Evolutionary conservation across 92 coral and sea anemone genomes (phyloP).

Genomic region (Actinernus sp.): DNA sequence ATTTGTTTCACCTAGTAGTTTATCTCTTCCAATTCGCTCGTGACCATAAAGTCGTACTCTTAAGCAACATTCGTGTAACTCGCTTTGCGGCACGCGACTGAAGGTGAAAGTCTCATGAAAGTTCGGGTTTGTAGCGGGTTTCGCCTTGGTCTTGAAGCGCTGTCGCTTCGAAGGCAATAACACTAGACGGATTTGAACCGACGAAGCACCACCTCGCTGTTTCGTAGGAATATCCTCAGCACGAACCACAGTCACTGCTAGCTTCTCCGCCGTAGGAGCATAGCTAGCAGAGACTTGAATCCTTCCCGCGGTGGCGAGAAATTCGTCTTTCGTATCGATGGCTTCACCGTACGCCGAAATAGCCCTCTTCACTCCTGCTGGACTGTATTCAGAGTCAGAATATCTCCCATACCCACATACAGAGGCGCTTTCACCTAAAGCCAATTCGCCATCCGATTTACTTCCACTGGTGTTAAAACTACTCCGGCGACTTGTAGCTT

Average conservation of each 20-base stretch:
- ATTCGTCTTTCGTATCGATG: constrained; percentile 75
- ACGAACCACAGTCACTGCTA: constrained; percentile 90
- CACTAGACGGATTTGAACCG: constrained; percentile 90
- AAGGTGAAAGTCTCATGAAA: constrained; percentile 97
- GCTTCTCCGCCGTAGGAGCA: constrained; percentile 97
- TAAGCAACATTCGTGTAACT: constrained; percentile 79
- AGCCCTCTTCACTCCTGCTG: constrained; percentile 79
- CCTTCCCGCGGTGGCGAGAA: constrained; percentile 93
- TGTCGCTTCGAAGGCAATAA: constrained; percentile 90
- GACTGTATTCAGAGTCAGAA: constrained; percentile 95
- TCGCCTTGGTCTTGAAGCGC: constrained; percentile 94
- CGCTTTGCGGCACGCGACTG: constrained; percentile 93
- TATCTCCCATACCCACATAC: constrained; percentile 86
- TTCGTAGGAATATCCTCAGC: constrained; percentile 99
- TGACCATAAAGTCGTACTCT: constrained; percentile 97
- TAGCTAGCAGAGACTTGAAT: constrained; percentile 97
- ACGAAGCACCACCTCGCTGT: constrained; percentile 97
- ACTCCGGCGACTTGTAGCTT: constrained; percentile 97
- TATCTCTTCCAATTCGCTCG: constrained; percentile 89
- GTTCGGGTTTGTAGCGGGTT: constrained; percentile 94
- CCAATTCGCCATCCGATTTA: constrained; percentile 96
- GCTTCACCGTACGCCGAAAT: constrained; percentile 94
- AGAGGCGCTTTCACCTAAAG: constrained; percentile 95
- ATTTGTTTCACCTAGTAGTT: constrained; percentile 92
- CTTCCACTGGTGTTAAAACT: constrained; percentile 99